Percentiles rank a stretch among this genome's conserved stretches.
Evolutionary conservation across 1,140 invertebrate species (phyloP).

Genomic region (Drosophila tristis): DNA sequence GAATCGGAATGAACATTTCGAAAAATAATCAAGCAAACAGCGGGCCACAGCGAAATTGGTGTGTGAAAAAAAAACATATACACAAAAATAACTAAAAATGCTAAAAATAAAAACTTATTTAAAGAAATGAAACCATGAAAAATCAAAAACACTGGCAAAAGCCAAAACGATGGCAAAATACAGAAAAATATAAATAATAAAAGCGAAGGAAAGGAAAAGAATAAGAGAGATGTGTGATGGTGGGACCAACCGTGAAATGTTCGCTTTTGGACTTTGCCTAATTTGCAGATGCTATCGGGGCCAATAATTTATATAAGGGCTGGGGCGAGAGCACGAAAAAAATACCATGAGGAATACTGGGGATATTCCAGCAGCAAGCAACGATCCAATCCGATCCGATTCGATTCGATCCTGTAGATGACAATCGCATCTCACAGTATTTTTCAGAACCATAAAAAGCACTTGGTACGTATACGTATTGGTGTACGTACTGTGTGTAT

Average conservation of each 20-base stretch:
- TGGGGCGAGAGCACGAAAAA: no score
- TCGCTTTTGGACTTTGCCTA: conserved; percentile 56
- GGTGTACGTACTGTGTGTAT: conserved; percentile 16
- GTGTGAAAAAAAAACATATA: conserved; percentile 68
- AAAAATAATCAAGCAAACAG: conserved; percentile 63
- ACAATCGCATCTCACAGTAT: conserved; percentile 41
- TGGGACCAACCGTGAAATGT: conserved; percentile 25
- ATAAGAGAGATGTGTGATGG: conserved; percentile 4
- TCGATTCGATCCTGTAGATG: conserved; percentile 31
- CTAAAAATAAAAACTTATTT: conserved; percentile 83
- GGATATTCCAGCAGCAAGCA: conserved; percentile 6
- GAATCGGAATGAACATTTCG: conserved; percentile 55
- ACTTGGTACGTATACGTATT: conserved; percentile 53
- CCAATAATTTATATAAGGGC: conserved; percentile 35
- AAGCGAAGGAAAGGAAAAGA: conserved; percentile 32
- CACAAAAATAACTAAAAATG: conserved; percentile 79
- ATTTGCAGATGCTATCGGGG: conserved; percentile 49
- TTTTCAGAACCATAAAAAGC: conserved; percentile 73
- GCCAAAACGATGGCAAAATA: conserved; percentile 62
- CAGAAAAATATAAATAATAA: conserved; percentile 78
- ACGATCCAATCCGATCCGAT: no score
- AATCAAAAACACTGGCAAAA: conserved; percentile 71
- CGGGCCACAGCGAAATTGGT: conserved; percentile 50
- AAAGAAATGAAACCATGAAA: conserved; percentile 82
- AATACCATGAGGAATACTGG: neutral